phyloP scores from a whole-genome alignment of 2,797 vertebrate genomes.

The Artibeus jamaicensis region DNA sequence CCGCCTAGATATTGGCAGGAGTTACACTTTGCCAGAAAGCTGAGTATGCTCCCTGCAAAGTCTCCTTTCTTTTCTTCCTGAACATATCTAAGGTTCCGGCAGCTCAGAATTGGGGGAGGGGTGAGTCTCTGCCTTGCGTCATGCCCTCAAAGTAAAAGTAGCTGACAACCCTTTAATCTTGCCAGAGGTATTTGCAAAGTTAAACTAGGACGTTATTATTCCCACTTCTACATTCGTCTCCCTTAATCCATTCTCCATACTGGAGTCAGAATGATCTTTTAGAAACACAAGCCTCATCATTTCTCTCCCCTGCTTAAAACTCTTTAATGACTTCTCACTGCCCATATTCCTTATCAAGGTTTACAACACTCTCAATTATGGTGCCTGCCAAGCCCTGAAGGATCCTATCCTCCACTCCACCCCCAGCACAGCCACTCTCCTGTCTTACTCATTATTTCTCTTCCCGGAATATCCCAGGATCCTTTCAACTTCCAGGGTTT shows the following conservation, averaged over 20 bases:
- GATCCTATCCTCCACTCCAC: neutral
- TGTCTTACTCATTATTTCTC: neutral
- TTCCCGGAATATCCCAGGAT: neutral
- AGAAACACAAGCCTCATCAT: constrained; percentile 59
- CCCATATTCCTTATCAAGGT: constrained; percentile 40
- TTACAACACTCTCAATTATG: neutral
- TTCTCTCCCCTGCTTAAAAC: constrained; percentile 31
- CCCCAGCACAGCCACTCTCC: neutral
- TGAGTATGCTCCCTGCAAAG: no score
- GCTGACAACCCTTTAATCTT: constrained; percentile 37
- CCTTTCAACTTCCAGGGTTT: neutral
- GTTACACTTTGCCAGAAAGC: neutral
- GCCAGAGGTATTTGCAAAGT: constrained; percentile 43
- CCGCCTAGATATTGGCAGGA: neutral
- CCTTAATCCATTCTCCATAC: constrained; percentile 63
- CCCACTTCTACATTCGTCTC: constrained; percentile 2
- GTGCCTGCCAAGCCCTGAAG: neutral
- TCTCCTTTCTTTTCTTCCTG: neutral
- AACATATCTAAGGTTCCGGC: neutral
- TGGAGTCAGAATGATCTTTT: constrained; percentile 13
- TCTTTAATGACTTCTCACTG: constrained; percentile 33
- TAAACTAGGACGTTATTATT: constrained; percentile 39
- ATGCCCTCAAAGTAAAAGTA: neutral
- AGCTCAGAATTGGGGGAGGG: neutral
- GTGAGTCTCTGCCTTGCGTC: neutral